Conservation (phyloP, 2,888 invertebrate genomes). For the Pycnomerus fuliginosus region DNA sequence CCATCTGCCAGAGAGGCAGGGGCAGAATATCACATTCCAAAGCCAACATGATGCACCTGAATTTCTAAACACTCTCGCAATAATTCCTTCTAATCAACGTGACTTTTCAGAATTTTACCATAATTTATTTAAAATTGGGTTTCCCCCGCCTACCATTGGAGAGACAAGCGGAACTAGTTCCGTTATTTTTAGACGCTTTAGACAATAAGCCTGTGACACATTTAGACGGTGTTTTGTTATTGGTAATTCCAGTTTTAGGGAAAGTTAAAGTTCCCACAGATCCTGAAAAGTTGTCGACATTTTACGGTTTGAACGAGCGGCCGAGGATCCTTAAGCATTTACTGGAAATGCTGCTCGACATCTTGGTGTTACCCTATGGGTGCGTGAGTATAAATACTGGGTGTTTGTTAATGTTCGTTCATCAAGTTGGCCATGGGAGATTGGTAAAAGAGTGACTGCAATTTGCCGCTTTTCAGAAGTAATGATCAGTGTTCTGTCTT, state of each 20-base stretch:
- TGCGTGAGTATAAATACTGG: no score
- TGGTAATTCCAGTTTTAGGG: conserved; percentile 78
- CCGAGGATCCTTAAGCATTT: conserved; percentile 68
- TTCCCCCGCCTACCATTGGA: conserved; percentile 77
- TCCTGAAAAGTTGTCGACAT: conserved; percentile 61
- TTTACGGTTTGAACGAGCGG: conserved; percentile 73
- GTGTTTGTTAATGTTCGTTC: no score
- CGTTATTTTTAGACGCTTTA: conserved; percentile 72
- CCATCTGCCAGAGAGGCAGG: no score
- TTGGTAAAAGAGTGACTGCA: no score
- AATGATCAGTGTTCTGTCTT: no score
- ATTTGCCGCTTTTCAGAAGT: no score
- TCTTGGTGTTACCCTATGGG: conserved; percentile 85
- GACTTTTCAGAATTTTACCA: conserved; percentile 81
- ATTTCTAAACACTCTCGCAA: conserved; percentile 4
- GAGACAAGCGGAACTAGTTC: conserved; percentile 73
- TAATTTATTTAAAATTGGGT: conserved; percentile 91
- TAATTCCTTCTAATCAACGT: conserved; percentile 3
- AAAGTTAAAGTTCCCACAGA: conserved; percentile 68
- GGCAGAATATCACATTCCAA: no score
- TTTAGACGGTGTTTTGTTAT: conserved; percentile 80
- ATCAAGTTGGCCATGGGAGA: no score
- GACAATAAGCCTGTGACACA: conserved; percentile 80
- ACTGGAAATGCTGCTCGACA: conserved; percentile 76
- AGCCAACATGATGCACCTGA: no score